A percentile compares a stretch with the other conserved stretches of the same genome.
These are phyloP conservation scores for Todiramphus saurophagus DNA, from an alignment of 2,113 vertebrate genomes.

Conservation along the genomic window DNA sequence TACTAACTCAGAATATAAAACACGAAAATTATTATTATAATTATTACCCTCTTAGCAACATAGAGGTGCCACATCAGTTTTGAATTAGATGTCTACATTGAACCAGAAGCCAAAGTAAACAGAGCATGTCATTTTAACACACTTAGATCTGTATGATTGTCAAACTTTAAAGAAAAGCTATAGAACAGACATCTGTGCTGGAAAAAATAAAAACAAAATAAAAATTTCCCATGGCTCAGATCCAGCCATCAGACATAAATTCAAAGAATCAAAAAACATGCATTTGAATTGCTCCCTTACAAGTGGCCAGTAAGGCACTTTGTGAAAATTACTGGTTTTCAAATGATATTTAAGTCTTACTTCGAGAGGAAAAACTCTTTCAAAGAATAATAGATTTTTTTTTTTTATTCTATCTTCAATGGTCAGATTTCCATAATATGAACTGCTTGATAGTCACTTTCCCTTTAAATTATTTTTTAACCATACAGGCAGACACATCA, in stretches of 20 bases:
- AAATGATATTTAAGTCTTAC: slow-evolving; percentile 68
- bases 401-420: slow-evolving; percentile 71
- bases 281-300: slow-evolving; percentile 48
- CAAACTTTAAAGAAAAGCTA: neutral
- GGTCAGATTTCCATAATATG: slow-evolving; percentile 80
- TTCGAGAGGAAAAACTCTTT: slow-evolving; percentile 68
- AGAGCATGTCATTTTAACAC: neutral
- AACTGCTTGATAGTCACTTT: slow-evolving; percentile 77
- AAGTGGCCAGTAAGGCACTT: slow-evolving; percentile 54
- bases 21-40: neutral
- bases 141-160: neutral
- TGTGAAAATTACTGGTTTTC: slow-evolving; percentile 66
- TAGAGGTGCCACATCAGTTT: neutral
- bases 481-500: slow-evolving; percentile 73
- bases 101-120: neutral
- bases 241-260: slow-evolving; percentile 15
- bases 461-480: slow-evolving; percentile 83
- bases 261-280: slow-evolving; percentile 41
- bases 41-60: neutral
- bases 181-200: neutral
- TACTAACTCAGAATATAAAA: neutral
- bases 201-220: slow-evolving; percentile 49
- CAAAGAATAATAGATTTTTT: slow-evolving; percentile 73
- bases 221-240: slow-evolving; percentile 4
- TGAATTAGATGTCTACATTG: neutral